Conservation (phyloP, 2,113 vertebrate genomes). For the Microtus ochrogaster region DNA sequence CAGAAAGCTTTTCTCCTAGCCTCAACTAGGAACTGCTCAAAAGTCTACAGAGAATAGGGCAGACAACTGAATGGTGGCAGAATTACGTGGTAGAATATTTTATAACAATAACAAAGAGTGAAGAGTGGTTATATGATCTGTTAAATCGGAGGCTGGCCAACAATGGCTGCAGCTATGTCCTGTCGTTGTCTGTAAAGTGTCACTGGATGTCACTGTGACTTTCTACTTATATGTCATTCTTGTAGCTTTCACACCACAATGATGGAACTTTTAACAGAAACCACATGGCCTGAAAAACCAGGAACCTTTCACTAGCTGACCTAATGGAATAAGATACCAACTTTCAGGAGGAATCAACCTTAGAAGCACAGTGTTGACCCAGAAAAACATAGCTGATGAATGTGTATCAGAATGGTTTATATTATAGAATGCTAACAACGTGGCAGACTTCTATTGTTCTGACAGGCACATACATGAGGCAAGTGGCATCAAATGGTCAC, state of each 20-base stretch:
- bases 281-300: background rate
- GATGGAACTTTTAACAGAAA: background rate
- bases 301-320: background rate
- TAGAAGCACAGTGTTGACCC: background rate
- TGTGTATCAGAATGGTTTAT: background rate
- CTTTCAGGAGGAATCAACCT: background rate
- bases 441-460: background rate
- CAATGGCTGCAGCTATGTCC: background rate
- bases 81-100: background rate
- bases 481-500: background rate
- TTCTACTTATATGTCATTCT: background rate
- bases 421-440: background rate
- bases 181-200: background rate
- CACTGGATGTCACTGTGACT: background rate
- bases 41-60: background rate
- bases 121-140: background rate
- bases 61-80: background rate
- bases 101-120: background rate
- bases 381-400: background rate
- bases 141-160: background rate
- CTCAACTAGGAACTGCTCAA: slow-evolving; percentile 8
- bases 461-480: background rate
- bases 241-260: background rate
- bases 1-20: background rate
- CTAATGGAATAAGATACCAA: background rate